Percentiles rank a stretch among this genome's conserved stretches.
Conservation (phyloP, 2,797 vertebrate species). For the Spheniscus humboldti region DNA sequence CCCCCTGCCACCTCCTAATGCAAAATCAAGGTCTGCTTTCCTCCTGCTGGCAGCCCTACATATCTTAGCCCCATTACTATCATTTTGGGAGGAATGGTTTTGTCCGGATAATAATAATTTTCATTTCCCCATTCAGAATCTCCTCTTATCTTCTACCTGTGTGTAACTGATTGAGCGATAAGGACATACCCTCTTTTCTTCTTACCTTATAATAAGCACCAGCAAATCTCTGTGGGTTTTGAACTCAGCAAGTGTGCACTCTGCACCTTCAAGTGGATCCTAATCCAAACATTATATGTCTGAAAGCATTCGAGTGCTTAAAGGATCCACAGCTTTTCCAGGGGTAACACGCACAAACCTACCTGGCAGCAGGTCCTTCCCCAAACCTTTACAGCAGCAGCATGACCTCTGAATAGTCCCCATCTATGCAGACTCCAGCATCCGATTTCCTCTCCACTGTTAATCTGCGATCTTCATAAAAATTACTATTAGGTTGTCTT, state of each 20-base stretch:
- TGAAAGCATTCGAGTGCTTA: conserved; percentile 10
- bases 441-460: neutral
- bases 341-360: neutral
- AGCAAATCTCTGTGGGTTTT: neutral
- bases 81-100: neutral
- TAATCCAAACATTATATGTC: conserved; percentile 38
- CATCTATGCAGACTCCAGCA: neutral
- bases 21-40: neutral
- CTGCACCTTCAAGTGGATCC: conserved; percentile 35
- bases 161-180: neutral
- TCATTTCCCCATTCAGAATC: neutral
- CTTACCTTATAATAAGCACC: neutral
- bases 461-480: neutral
- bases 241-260: conserved; percentile 5
- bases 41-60: neutral
- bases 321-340: conserved; percentile 23
- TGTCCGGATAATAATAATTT: conserved; percentile 15
- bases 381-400: neutral
- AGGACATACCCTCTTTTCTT: neutral
- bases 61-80: neutral
- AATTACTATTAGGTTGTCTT: neutral
- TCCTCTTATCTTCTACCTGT: neutral
- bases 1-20: neutral
- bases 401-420: neutral
- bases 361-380: neutral